Percentiles rank a stretch among this genome's conserved stretches.
Conservation (phyloP, 2,797 vertebrate species). For the Sciurus carolinensis region DNA sequence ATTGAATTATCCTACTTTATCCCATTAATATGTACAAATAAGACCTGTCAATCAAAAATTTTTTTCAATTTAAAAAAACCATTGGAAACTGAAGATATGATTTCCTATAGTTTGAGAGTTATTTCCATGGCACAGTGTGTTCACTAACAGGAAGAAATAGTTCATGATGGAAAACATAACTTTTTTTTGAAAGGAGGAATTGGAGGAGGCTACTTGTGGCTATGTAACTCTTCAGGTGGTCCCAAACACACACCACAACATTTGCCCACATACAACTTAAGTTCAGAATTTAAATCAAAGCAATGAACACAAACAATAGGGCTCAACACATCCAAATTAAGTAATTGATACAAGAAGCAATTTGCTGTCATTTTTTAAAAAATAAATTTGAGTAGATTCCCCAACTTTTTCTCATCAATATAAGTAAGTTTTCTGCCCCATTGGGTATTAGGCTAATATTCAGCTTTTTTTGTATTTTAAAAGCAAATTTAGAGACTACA, state of each 20-base stretch:
- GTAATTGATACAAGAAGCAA: background rate
- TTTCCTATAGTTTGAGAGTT: no score
- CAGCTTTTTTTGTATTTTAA: slow-evolving; percentile 72
- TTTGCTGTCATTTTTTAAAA: slow-evolving; percentile 56
- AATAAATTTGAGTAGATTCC: slow-evolving; percentile 47
- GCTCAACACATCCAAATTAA: background rate
- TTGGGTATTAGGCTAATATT: slow-evolving; percentile 72
- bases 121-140: no score
- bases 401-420: slow-evolving; percentile 66
- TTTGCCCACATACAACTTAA: background rate
- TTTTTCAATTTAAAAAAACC: no score
- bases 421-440: slow-evolving; percentile 70
- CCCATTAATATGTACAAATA: no score
- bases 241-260: no score
- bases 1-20: no score
- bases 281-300: background rate
- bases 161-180: background rate
- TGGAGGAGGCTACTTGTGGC: background rate
- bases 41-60: no score
- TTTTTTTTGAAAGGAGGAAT: background rate
- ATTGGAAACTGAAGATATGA: no score
- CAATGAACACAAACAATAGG: background rate
- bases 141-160: background rate
- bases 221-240: background rate
- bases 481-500: slow-evolving; percentile 75